Evolutionary conservation across 2,797 vertebrate genomes (phyloP).

Genomic region (Vultur gryphus): DNA sequence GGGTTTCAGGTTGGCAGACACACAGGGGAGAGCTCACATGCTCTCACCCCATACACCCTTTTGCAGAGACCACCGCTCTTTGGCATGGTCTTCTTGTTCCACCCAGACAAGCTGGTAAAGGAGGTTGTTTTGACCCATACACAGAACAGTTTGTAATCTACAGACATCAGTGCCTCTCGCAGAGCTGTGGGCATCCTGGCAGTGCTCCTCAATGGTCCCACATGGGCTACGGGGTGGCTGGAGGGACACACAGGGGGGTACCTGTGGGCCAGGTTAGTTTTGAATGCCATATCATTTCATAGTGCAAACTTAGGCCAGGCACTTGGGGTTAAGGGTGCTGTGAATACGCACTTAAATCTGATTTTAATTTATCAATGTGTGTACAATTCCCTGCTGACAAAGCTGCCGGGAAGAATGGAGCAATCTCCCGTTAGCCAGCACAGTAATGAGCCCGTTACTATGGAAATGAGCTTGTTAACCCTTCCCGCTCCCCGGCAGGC

Average conservation of each 20-base stretch:
- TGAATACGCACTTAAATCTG: background rate
- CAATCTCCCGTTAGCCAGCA: background rate
- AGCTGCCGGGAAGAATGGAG: background rate
- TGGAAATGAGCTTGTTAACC: constrained; percentile 53
- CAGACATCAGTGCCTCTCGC: fast-evolving
- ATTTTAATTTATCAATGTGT: background rate
- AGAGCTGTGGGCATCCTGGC: background rate
- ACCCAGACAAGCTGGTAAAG: background rate
- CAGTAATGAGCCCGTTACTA: constrained; percentile 31
- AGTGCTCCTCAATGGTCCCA: fast-evolving
- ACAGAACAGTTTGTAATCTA: background rate
- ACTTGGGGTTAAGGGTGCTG: background rate
- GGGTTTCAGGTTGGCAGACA: background rate
- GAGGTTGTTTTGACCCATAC: background rate
- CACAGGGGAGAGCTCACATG: background rate
- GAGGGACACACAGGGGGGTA: fast-evolving
- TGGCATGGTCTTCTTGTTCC: background rate
- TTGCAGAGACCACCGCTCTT: background rate
- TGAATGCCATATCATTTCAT: background rate
- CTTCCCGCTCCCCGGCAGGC: background rate
- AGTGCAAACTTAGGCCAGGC: too few species aligned
- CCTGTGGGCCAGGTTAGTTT: background rate
- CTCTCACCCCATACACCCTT: background rate
- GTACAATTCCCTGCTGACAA: background rate
- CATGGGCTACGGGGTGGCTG: background rate